A percentile compares a stretch with the other conserved stretches of the same genome.
Conservation (phyloP, 2,888 invertebrate species). For the Lysandra bellargus region DNA sequence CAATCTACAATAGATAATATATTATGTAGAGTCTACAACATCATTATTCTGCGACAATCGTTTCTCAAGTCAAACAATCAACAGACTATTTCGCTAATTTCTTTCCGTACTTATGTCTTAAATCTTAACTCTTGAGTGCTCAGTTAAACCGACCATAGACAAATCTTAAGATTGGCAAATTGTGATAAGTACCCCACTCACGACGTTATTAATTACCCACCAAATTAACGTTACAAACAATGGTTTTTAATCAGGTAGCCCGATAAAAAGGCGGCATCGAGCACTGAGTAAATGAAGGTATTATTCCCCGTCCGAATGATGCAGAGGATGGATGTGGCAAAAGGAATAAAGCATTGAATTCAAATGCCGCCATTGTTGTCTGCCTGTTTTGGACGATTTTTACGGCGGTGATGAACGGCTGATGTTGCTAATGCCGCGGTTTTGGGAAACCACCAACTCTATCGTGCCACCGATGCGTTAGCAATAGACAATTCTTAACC, state of each 20-base stretch:
- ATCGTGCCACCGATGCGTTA: constrained; percentile 34
- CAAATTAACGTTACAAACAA: constrained; percentile 22
- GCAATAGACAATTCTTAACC: neutral
- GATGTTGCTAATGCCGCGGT: constrained; percentile 45
- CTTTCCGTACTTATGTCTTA: neutral
- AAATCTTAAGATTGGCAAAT: neutral
- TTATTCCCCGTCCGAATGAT: constrained; percentile 41
- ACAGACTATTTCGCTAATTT: neutral
- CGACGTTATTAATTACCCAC: neutral
- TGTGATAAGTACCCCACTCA: neutral
- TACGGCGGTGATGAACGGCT: constrained; percentile 60
- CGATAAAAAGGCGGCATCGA: neutral
- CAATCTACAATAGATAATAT: too few species aligned
- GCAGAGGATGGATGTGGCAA: constrained; percentile 58
- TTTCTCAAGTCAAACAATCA: neutral
- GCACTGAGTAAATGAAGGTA: constrained; percentile 37
- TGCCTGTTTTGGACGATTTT: constrained; percentile 63
- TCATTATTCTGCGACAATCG: neutral
- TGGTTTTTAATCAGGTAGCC: constrained; percentile 8
- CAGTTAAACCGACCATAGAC: neutral
- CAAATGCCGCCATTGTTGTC: constrained; percentile 76
- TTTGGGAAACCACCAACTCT: constrained; percentile 48
- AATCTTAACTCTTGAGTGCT: neutral
- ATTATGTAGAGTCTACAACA: neutral
- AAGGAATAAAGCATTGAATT: constrained; percentile 59